Conservation (phyloP, 35 echinoderm and acorn worm genomes). For the Holothuria glaberrima region DNA sequence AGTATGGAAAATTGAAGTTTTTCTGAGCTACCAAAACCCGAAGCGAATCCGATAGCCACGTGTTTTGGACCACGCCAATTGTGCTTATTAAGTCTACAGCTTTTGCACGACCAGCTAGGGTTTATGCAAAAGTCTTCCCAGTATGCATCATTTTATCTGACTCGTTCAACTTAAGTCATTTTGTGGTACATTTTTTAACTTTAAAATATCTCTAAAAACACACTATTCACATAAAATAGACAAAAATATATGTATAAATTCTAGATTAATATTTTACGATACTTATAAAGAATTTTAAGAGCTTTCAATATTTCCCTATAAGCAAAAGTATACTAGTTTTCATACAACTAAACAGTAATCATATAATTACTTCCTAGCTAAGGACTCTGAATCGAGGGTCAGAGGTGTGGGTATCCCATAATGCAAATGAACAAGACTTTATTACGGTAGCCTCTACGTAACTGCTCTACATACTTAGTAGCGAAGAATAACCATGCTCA, state of each 20-base stretch:
- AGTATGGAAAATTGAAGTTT: neutral
- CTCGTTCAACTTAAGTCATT: neutral
- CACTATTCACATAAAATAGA: too few species aligned
- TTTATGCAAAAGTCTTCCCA: constrained; percentile 19
- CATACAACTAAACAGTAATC: neutral
- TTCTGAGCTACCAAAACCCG: constrained; percentile 4
- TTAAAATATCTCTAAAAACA: too few species aligned
- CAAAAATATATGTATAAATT: too few species aligned
- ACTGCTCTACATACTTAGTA: too few species aligned
- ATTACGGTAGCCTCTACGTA: constrained; percentile 2
- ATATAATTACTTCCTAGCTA: neutral
- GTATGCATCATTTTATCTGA: constrained; percentile 11
- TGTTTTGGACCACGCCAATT: constrained; percentile 43
- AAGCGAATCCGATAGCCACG: constrained; percentile 55
- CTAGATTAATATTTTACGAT: neutral
- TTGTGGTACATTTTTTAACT: too few species aligned
- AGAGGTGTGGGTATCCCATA: constrained; percentile 19
- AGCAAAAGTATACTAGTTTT: neutral
- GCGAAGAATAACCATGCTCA: too few species aligned
- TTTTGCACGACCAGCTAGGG: neutral
- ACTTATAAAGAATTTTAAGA: neutral
- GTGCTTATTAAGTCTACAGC: constrained; percentile 13
- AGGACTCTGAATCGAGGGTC: neutral
- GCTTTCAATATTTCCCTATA: neutral
- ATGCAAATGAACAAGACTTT: neutral